These are phyloP conservation scores for Scopus umbretta DNA, from an alignment of 2,113 vertebrate genomes.

Conservation along the genomic window DNA sequence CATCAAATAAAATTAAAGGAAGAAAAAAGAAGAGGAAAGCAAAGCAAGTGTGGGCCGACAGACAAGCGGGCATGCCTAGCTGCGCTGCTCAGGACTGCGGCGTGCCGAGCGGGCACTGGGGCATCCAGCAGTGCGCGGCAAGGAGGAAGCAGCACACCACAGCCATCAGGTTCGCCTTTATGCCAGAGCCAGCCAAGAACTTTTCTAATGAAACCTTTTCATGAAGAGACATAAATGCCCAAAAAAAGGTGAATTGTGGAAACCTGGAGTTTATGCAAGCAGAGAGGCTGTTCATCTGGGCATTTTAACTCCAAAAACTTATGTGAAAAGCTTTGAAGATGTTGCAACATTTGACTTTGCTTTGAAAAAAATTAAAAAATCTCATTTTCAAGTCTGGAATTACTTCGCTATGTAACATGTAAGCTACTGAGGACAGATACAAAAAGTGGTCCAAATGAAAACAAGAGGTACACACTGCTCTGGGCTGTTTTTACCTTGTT, in stretches of 20 bases:
- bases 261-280: not conserved
- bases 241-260: not conserved
- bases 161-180: rapidly evolving
- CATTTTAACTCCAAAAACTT: not conserved
- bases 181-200: not conserved
- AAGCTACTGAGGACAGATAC: not conserved
- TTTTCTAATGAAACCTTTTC: not conserved
- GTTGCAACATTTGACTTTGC: not conserved
- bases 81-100: rapidly evolving
- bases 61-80: rapidly evolving
- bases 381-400: not conserved
- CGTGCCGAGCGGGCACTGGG: rapidly evolving
- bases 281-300: not conserved
- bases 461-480: not conserved
- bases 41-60: not conserved
- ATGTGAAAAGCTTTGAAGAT: not conserved
- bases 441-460: not conserved
- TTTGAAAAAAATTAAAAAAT: not conserved
- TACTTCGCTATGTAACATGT: not conserved
- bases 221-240: not conserved
- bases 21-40: not conserved
- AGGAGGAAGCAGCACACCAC: rapidly evolving
- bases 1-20: not conserved
- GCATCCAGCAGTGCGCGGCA: rapidly evolving
- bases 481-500: not conserved